phyloP scores from a whole-genome alignment of 2,113 vertebrate genomes.

The Paradisaea rubra region DNA sequence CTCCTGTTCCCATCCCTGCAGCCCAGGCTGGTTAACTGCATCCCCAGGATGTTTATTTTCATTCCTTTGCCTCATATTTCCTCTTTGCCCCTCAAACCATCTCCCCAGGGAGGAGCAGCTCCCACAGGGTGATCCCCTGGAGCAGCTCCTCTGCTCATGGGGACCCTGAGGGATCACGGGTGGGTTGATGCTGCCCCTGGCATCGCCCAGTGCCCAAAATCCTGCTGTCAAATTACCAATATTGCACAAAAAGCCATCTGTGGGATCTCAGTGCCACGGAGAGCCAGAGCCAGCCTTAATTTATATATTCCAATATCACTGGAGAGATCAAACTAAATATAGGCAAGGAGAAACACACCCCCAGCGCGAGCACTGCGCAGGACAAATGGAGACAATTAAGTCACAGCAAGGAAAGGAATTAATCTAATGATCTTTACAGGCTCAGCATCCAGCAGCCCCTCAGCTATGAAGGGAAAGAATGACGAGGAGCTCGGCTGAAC shows the following conservation, averaged over 20 bases:
- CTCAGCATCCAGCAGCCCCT: not conserved
- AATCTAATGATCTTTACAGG: not conserved
- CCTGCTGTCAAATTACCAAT: accelerated
- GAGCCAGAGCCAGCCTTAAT: not conserved
- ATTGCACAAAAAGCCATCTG: not conserved
- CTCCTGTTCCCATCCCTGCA: not conserved
- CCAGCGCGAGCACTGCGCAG: not conserved
- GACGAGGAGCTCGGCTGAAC: not conserved
- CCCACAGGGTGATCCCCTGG: not conserved
- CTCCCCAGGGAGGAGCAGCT: not conserved
- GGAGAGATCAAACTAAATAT: conserved; percentile 20
- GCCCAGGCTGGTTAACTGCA: not conserved
- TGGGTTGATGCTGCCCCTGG: not conserved
- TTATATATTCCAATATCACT: not conserved
- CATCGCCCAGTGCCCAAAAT: not conserved
- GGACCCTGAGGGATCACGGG: not conserved
- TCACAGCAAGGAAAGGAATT: conserved; percentile 13
- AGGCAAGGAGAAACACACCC: not conserved
- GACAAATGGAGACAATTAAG: conserved; percentile 12
- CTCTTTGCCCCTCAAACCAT: not conserved
- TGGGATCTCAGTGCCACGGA: not conserved
- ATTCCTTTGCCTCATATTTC: not conserved
- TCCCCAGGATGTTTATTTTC: not conserved
- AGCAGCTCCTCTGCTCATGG: not conserved
- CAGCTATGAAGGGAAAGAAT: not conserved